Conservation (phyloP, 37 sponge, comb jelly and placozoan genomes). For the Mnemiopsis leidyi region DNA sequence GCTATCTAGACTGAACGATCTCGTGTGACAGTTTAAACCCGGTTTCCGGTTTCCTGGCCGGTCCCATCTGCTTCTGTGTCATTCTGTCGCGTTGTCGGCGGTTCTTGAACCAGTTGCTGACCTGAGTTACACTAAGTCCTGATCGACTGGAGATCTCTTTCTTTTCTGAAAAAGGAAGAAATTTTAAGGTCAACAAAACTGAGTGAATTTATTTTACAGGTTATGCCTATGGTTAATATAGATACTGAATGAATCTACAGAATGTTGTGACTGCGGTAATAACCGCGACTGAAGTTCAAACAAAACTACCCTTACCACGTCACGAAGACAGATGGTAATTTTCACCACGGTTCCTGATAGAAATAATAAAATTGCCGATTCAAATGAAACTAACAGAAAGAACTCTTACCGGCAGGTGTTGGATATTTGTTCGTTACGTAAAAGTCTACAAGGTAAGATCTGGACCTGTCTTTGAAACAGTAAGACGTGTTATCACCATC, state of each 20-base stretch:
- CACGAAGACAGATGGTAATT: too few relatives aligned
- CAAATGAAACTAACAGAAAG: too few relatives aligned
- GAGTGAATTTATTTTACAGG: too few relatives aligned
- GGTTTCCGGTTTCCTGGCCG: neutral
- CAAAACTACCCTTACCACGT: too few relatives aligned
- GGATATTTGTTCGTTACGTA: constrained; percentile 60
- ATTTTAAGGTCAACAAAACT: neutral
- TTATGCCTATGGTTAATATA: neutral
- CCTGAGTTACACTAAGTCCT: constrained; percentile 58
- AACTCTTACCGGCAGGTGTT: constrained; percentile 12
- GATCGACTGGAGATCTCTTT: neutral
- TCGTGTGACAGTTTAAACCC: neutral
- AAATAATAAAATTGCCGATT: too few relatives aligned
- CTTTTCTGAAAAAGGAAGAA: constrained; percentile 19
- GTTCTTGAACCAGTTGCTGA: constrained; percentile 67
- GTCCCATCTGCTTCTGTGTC: constrained; percentile 16
- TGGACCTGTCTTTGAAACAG: constrained; percentile 52
- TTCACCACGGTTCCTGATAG: too few relatives aligned
- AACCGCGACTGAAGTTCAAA: too few relatives aligned
- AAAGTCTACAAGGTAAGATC: constrained; percentile 6
- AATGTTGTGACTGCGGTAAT: too few relatives aligned
- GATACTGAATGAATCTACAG: too few relatives aligned
- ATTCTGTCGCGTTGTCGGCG: constrained; percentile 58
- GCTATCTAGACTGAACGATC: neutral
- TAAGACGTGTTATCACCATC: constrained; percentile 57